Evolutionary conservation across 2,797 vertebrate species (phyloP), one percentile per base, ranked within the genome.

Genomic region (Epinephelus malabaricus): DNA sequence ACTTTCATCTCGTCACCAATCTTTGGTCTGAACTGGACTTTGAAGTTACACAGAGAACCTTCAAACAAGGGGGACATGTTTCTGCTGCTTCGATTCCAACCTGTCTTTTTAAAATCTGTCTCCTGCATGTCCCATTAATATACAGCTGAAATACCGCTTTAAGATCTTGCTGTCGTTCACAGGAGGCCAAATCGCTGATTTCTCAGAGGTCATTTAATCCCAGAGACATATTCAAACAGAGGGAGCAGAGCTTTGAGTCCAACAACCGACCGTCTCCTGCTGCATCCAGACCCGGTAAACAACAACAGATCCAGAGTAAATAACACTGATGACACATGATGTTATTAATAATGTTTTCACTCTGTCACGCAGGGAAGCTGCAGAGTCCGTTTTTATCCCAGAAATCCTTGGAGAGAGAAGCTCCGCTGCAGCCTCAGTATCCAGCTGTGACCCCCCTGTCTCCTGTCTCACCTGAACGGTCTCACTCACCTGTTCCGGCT

Each of bases 201-300:
- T 93, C 95, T 0, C 96, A 96, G 91, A 94, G 95, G 19, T 81
- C 94, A 0, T 76, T 95, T 62, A 97, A 98, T 75, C 96, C 97
- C 4, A 95, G 96, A 2, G 97, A 98, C 47, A 86, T 98, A 46
- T 98, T 99, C 92, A 94, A 85, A 79, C 95, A 97, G 81, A 95
- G 82, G 89, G 96, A 97, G 90, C 94, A 89, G 80, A 93, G 92
- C 0, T 69, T 86, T 23, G 88, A 95, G 0, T 78, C 47, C 7
- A 85, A 72, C 0, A 8, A 68, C 0, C 61, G 38, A 56, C 5
- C 8, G 2, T 10, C 78, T 50, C n/a, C 76, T 0, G 38, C 85
- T 23, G 76, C 75, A 2, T n/a, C 89, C 10, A 95, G 92, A 83
- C 95, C 96, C 30, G 97, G 97, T 97, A 84, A 73, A 34, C 12